Percentiles rank a stretch among this genome's conserved stretches.
Conservation (phyloP, 2,113 vertebrate species). For the Carassius auratus region DNA sequence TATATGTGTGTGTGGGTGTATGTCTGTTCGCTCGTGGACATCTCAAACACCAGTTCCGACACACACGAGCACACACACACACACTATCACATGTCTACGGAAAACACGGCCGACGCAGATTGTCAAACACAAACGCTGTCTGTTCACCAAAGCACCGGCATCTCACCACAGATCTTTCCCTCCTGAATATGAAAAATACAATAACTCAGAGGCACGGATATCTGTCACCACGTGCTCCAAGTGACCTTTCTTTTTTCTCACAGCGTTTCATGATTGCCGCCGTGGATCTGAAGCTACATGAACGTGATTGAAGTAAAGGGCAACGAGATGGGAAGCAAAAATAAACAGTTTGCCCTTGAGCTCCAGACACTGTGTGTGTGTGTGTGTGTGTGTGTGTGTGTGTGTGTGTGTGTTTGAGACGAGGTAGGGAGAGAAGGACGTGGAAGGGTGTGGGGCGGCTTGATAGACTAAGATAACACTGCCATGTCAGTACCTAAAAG, state of each 20-base stretch:
- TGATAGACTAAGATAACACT: conserved; percentile 21
- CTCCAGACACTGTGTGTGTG: conserved; percentile 28
- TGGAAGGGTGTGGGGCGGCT: not conserved
- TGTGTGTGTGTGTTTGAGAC: conserved; percentile 28
- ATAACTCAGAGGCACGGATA: conserved; percentile 55
- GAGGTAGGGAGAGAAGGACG: not conserved
- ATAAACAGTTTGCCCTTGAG: conserved; percentile 67
- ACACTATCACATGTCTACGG: conserved; percentile 57
- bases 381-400: conserved; percentile 40
- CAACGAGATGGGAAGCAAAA: conserved; percentile 61
- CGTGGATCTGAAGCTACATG: conserved; percentile 60
- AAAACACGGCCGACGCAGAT: conserved; percentile 63
- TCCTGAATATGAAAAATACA: conserved; percentile 39
- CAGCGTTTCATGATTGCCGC: conserved; percentile 65
- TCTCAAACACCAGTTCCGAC: conserved; percentile 59
- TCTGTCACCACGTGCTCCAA: conserved; percentile 43
- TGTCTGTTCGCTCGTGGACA: conserved; percentile 46
- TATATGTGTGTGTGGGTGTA: not conserved
- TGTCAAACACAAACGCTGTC: conserved; percentile 70
- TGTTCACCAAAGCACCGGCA: conserved; percentile 61
- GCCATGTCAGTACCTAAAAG: conserved; percentile 23
- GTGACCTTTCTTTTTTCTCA: conserved; percentile 64
- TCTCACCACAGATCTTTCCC: conserved; percentile 42
- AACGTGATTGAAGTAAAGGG: conserved; percentile 69
- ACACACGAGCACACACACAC: conserved; percentile 59